phyloP scores from a whole-genome alignment of 2,888 invertebrate species.

The Merodon equestris region DNA sequence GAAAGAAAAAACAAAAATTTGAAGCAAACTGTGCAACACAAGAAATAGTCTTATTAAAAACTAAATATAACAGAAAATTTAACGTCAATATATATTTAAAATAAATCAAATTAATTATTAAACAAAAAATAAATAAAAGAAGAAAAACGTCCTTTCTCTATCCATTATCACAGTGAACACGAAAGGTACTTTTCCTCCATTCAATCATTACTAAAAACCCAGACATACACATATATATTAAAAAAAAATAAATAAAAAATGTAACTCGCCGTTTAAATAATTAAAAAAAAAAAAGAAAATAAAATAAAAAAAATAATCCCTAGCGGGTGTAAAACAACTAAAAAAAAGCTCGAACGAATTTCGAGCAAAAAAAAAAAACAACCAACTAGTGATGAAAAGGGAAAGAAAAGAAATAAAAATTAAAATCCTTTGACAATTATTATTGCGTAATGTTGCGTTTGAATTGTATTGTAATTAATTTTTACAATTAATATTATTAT shows the following conservation, averaged over 20 bases:
- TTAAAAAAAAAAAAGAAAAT: no score
- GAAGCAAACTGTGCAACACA: neutral
- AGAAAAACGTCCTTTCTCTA: constrained; percentile 41
- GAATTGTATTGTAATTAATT: constrained; percentile 40
- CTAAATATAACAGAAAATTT: neutral
- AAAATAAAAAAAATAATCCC: constrained; percentile 7
- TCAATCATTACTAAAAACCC: constrained; percentile 13
- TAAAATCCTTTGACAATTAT: constrained; percentile 13
- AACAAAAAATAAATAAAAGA: constrained; percentile 35
- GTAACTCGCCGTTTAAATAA: no score
- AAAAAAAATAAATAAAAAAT: constrained; percentile 9
- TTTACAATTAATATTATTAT: constrained; percentile 56
- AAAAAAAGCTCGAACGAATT: neutral
- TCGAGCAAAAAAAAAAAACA: neutral
- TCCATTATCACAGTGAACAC: constrained; percentile 11
- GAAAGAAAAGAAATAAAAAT: neutral
- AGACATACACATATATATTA: neutral
- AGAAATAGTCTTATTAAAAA: constrained; percentile 6
- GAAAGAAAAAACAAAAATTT: constrained; percentile 3
- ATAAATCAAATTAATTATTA: constrained; percentile 34
- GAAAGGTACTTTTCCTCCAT: constrained; percentile 10
- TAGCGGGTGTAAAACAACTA: constrained; percentile 3
- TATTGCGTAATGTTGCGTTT: constrained; percentile 8
- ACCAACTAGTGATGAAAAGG: neutral
- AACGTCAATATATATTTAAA: constrained; percentile 2